Evolutionary conservation across 2,797 vertebrate genomes (phyloP), one percentile per base, ranked within the genome.

Genomic region (Tarsius wallacei): DNA sequence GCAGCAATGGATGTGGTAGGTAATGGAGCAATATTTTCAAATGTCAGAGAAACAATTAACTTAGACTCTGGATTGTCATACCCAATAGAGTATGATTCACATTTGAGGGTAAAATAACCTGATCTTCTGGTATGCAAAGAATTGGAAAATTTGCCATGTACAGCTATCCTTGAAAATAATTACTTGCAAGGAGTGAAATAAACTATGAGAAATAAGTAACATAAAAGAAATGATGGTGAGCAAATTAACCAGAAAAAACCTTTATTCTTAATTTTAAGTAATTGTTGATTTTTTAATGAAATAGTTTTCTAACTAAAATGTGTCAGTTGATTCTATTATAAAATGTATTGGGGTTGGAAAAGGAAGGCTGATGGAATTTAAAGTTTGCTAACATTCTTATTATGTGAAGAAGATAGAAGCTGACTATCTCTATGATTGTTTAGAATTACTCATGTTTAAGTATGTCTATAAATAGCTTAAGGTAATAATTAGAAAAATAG

Each of bases 251-350:
- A 74, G 24, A 51, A 70, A 82, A 57, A 63, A 78, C 2, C 42
- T 9, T 42, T 57, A 57, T 94, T 96, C 74, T 76, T 73, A 55
- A 42, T 66, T 73, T 74, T 66, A 85, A 80, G 7, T 47, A n/a
- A 49, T 7, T 83, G 15, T 85, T 95, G 24, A 61, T 55, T 19
- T 68, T 95, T 91, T 77, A 88, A 88, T 42, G 97, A 93, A 63
- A 92, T 90, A 91, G 31, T 96, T 97, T 97, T 77, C 70, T 12
- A 63, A 95, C 51, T 64, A 70, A 94, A 93, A 31, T 49, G 68
- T 63, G 28, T 93, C 47, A 80, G 59, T 31, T 16, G 53, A 78
- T 91, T 90, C 33, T 61, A 85, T 51, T 73, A 53, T 71, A n/a
- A 11, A 70, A 3, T 66, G 31, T 83, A 19, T 8, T n/a, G 15